Conservation (phyloP, 2,888 invertebrate genomes). For the Acleris sparsana region DNA sequence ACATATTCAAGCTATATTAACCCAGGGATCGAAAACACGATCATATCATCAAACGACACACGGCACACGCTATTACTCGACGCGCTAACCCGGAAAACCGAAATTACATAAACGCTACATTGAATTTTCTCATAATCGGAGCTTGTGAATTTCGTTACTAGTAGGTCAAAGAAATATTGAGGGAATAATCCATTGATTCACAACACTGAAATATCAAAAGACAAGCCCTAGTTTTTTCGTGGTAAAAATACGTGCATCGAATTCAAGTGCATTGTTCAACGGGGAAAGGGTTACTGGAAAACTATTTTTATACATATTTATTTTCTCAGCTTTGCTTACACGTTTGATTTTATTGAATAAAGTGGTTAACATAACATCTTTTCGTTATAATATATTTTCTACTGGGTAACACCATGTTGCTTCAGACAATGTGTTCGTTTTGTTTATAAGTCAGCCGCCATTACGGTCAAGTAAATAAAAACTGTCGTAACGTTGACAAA, state of each 20-base stretch:
- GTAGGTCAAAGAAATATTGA: slow-evolving; percentile 23
- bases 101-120: slow-evolving; percentile 78
- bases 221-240: not conserved
- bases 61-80: slow-evolving; percentile 56
- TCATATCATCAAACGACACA: slow-evolving; percentile 28
- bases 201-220: no score
- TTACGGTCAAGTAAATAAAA: no score
- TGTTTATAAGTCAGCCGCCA: no score
- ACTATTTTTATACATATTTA: not conserved
- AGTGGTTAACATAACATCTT: no score
- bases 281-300: not conserved
- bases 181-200: no score
- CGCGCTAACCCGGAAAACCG: slow-evolving; percentile 77
- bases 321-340: not conserved
- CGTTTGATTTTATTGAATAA: not conserved
- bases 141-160: slow-evolving; percentile 39
- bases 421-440: no score
- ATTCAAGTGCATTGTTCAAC: not conserved
- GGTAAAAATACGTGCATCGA: not conserved
- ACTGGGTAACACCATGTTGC: no score
- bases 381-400: no score
- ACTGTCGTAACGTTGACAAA: no score
- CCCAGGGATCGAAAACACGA: slow-evolving; percentile 19
- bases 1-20: slow-evolving; percentile 19
- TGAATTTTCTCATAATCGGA: slow-evolving; percentile 73